Conservation (phyloP, 2,797 vertebrate genomes). For the Rhincodon typus region DNA sequence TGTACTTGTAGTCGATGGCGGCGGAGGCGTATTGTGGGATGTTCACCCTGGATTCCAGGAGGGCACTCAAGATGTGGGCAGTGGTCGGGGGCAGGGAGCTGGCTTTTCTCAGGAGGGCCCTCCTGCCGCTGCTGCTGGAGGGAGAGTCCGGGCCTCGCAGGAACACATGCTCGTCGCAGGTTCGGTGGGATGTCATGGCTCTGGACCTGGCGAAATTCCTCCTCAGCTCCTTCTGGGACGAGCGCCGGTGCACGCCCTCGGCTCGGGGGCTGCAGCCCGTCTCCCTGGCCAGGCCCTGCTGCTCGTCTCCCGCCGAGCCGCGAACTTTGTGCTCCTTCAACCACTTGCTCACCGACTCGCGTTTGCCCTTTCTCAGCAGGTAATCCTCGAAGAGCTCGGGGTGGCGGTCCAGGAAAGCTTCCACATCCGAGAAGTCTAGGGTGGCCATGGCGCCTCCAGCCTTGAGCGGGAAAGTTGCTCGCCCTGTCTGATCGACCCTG, state of each 20-base stretch:
- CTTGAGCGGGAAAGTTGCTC: background rate
- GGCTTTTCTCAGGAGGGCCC: conserved; percentile 70
- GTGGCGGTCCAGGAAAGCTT: conserved; percentile 67
- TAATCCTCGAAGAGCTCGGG: conserved; percentile 70
- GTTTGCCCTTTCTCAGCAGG: conserved; percentile 60
- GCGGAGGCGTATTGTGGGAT: conserved; percentile 67
- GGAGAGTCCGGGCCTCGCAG: conserved; percentile 59
- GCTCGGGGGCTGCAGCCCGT: conserved; percentile 46
- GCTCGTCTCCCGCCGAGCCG: background rate
- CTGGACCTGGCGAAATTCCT: conserved; percentile 69
- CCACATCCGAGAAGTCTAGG: conserved; percentile 65
- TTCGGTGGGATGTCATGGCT: conserved; percentile 61
- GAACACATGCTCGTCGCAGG: conserved; percentile 66
- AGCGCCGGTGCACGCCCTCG: conserved; percentile 54
- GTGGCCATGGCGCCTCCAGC: conserved; percentile 53
- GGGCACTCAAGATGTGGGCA: conserved; percentile 67
- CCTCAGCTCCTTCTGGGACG: conserved; percentile 68
- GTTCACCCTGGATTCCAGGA: conserved; percentile 68
- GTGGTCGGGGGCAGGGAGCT: conserved; percentile 70
- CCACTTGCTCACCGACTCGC: conserved; percentile 60
- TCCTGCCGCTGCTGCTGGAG: conserved; percentile 63
- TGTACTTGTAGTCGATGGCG: conserved; percentile 67
- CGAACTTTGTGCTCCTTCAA: conserved; percentile 56
- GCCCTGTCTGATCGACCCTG: background rate
- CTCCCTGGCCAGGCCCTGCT: conserved; percentile 43